Evolutionary conservation across 92 coral and sea anemone species (phyloP), one percentile per base, ranked within the genome.

Genomic region (Zoanthus gigantus): DNA sequence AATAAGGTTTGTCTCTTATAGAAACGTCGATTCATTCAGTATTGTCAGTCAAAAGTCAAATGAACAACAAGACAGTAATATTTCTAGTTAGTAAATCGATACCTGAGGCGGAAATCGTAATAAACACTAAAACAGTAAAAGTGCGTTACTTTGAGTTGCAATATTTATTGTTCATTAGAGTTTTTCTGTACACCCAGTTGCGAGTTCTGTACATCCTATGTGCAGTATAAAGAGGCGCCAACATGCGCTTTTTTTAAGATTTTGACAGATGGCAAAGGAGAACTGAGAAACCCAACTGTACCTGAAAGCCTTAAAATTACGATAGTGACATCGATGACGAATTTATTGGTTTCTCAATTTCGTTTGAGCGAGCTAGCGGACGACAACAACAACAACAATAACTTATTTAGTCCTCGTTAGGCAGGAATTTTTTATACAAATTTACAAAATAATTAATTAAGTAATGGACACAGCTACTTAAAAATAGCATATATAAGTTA

Each of bases 71-170:
- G 28, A 1, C 71, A 65, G 12, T 4, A 65, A 4, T 65, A 16
- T 65, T 65, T 65, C 71, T 65, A 23, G 12, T 16, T 65, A 65
- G 71, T 65, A 65, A 65, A 65, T 65, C 6, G 71, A 65, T 65
- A 65, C 12, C 42, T 65, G 71, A 65, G 71, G 12, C 71, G 12
- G 71, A 65, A 1, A 65, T 65, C 28, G 71, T 65, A 11, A 65
- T 65, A 65, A 65, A 65, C 2, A 37, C 42, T 23, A 23, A 37
- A 2, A 7, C 71, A 65, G 23, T 16, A 61, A 65, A 65, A 37
- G 32, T 23, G 71, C 28, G 71, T 65, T 23, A 65, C 2, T 65
- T 65, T 65, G 17, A 65, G 71, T 65, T 65, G 31, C 71, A 65
- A 65, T 65, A 7, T 6, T 16, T 65, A 65, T 65, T 10, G 71